Conservation (phyloP, 2,113 vertebrate species). For the Pitta sordida region DNA sequence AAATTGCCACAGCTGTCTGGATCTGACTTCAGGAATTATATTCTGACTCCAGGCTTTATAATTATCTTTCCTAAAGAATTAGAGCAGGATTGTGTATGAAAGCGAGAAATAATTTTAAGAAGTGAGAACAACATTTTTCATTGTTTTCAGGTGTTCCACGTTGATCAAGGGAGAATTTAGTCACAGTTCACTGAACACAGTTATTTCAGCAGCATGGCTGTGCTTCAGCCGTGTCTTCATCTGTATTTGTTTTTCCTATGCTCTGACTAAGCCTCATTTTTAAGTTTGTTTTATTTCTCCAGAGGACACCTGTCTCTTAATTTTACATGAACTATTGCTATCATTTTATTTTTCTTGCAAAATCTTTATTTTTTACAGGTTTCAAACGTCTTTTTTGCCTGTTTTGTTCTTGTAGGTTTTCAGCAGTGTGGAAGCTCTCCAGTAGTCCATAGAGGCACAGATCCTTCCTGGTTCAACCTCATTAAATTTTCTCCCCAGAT, state of each 20-base stretch:
- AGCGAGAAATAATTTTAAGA: not conserved
- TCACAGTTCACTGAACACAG: not conserved
- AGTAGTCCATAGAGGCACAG: not conserved
- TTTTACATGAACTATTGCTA: not conserved
- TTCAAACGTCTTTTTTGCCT: not conserved
- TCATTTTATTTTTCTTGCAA: not conserved
- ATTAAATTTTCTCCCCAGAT: conserved; percentile 5
- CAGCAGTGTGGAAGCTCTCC: not conserved
- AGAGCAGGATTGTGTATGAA: not conserved
- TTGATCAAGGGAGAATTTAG: not conserved
- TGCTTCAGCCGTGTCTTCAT: not conserved
- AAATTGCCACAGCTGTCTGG: not conserved
- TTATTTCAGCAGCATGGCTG: not conserved
- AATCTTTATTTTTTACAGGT: not conserved
- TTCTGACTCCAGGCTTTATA: not conserved
- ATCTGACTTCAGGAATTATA: not conserved
- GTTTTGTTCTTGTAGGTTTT: not conserved
- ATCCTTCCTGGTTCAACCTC: conserved; percentile 1
- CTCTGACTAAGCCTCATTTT: not conserved
- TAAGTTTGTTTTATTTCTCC: not conserved
- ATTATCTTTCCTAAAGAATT: not conserved
- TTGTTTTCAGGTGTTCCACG: not conserved
- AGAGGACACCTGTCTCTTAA: not conserved
- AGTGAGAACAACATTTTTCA: not conserved
- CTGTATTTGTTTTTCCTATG: not conserved